Conservation (phyloP, 2,113 vertebrate genomes). For the Equus quagga region DNA sequence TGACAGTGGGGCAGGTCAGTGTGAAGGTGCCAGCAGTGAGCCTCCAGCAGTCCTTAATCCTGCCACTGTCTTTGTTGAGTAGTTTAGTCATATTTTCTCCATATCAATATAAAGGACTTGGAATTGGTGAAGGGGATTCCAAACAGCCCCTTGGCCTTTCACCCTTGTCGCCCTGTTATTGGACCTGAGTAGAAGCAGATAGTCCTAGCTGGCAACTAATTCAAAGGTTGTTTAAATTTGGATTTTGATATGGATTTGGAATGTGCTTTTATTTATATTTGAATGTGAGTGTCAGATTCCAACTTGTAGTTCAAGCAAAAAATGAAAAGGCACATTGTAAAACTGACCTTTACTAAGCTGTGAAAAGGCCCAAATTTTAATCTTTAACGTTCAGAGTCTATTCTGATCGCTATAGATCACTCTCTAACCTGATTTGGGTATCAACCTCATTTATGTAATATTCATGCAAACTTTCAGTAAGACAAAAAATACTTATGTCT, state of each 20-base stretch:
- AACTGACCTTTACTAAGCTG: not conserved
- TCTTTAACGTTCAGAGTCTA: not conserved
- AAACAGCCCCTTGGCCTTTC: not conserved
- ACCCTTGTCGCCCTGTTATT: not conserved
- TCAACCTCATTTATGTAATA: not conserved
- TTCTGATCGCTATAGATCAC: not conserved
- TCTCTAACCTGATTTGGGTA: not conserved
- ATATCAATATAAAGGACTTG: not conserved
- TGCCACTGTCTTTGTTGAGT: not conserved
- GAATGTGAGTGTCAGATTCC: not conserved
- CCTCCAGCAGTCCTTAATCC: not conserved
- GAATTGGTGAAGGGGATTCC: not conserved
- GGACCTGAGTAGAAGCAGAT: not conserved
- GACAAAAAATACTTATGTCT: not conserved
- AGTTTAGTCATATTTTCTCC: not conserved
- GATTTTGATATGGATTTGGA: not conserved
- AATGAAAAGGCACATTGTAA: not conserved
- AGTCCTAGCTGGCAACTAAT: not conserved
- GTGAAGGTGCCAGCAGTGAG: rapidly evolving
- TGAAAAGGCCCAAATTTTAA: not conserved
- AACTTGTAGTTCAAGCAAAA: not conserved
- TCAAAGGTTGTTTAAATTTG: not conserved
- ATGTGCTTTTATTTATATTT: not conserved
- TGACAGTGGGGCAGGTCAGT: not conserved
- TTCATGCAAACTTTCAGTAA: not conserved